Conservation (phyloP, 2,888 invertebrate genomes). For the Dascillus cervinus region DNA sequence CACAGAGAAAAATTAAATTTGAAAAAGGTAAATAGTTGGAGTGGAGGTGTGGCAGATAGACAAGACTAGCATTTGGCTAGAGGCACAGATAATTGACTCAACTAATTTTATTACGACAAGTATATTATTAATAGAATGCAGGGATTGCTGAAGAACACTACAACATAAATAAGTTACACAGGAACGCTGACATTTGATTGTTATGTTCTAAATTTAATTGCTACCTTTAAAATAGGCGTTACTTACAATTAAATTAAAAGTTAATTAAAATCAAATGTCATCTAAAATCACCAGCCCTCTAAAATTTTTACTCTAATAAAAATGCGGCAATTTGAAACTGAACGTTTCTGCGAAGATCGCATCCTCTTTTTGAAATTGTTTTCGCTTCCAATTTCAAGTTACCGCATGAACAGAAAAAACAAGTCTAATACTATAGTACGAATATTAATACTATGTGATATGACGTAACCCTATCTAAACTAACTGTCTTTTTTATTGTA, state of each 20-base stretch:
- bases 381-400: conserved; percentile 15
- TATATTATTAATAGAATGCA: conserved; percentile 38
- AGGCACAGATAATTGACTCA: conserved; percentile 60
- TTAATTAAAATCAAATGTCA: conserved; percentile 22
- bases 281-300: conserved; percentile 28
- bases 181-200: conserved; percentile 28
- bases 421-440: conserved; percentile 29
- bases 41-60: conserved; percentile 38
- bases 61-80: conserved; percentile 43
- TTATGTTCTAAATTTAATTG: too few relatives aligned
- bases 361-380: conserved; percentile 16
- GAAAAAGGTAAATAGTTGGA: conserved; percentile 13
- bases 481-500: conserved; percentile 40
- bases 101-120: conserved; percentile 47
- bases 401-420: conserved; percentile 21
- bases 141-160: conserved; percentile 33
- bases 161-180: conserved; percentile 38
- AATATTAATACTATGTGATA: conserved; percentile 41
- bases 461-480: conserved; percentile 37
- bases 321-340: conserved; percentile 18
- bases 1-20: background rate
- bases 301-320: conserved; percentile 27
- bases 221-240: too few relatives aligned
- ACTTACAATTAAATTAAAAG: too few relatives aligned
- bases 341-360: background rate